Evolutionary conservation across 2,797 vertebrate species (phyloP).

Genomic region (Ataeniobius toweri): DNA sequence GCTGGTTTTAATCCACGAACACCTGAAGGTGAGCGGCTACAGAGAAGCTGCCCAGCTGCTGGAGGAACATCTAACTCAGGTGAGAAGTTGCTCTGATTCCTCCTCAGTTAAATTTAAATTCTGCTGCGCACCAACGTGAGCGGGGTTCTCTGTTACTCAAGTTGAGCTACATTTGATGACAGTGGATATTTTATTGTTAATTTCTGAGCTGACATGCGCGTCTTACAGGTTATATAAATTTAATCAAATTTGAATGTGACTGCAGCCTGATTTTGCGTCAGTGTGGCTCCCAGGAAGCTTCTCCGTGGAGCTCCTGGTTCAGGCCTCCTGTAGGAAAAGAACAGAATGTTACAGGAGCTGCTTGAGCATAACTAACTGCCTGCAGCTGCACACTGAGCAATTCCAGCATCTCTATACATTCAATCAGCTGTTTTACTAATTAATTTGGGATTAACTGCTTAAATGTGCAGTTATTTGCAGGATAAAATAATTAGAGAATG

Average conservation of each 20-base stretch:
- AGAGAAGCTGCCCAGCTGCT: slow-evolving; percentile 66
- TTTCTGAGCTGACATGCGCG: neutral
- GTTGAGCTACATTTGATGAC: neutral
- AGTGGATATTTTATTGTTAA: accelerated
- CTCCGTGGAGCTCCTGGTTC: slow-evolving; percentile 9
- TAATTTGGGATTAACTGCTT: neutral
- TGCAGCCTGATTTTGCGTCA: neutral
- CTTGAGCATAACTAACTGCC: slow-evolving; percentile 24
- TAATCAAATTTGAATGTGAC: slow-evolving; percentile 34
- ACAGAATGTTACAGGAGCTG: slow-evolving; percentile 67
- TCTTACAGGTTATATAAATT: slow-evolving; percentile 22
- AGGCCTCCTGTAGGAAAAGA: slow-evolving; percentile 54
- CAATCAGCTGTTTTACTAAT: neutral
- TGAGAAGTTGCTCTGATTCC: slow-evolving; percentile 32
- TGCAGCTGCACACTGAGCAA: slow-evolving; percentile 9
- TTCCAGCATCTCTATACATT: neutral
- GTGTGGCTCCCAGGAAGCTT: neutral
- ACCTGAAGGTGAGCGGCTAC: slow-evolving; percentile 71
- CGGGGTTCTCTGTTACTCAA: neutral
- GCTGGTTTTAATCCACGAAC: slow-evolving; percentile 69
- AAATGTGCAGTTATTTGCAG: neutral
- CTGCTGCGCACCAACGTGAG: neutral
- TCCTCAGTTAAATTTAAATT: neutral
- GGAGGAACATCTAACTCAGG: slow-evolving; percentile 68
- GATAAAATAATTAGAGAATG: too few relatives aligned